Base-by-base conservation (phyloP, 2,888 invertebrate species). In the Eudemis profundana region DNA sequence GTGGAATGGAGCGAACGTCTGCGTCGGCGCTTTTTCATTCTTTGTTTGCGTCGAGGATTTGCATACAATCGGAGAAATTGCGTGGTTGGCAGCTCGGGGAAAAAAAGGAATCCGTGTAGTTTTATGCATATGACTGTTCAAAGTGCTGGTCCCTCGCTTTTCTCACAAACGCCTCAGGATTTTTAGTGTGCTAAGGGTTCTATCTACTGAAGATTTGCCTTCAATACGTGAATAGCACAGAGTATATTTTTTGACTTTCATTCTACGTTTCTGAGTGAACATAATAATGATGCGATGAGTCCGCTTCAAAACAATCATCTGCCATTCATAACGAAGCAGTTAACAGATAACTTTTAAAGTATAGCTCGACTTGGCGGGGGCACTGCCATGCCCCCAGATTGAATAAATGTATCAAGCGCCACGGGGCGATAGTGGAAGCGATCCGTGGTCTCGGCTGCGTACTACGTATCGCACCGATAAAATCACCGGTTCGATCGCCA, bases 11-110 rank as follows among this genome's bases (percentile, higher is more conserved):
- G 76, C 77, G 79, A 84, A 84, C 84, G 85, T 87, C 86, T 88
- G 81, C 82, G 69, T 84, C 82, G 80, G 81, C 85, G 83, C 85
- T 87, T 87, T 89, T 89, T 87, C 88, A 87, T 86, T 87, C 89
- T 87, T 89, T 90, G 89, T 90, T 90, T 90, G 86, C 84, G 74
- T 77, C 75, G 78, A 85, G 87, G 89, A 89, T 90, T 90, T 90
- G 87, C 90, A 90, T 89, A 89, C 90, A 90, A 89, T 90, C 86
- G 87, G 85, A 84, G 87, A 89, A 89, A 89, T 90, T 89, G 87
- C 87, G 85, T 86, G 83, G 83, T 79, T 84, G 78, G 80, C 81
- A 81, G 78, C 77, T 76, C 74, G 79, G 75, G 69, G 77, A 79
- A 78, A 84, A 86, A 86, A 86, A 85, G 81, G 78, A 81, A 83